Conservation (phyloP, 1,140 invertebrate genomes). For the Sminthurides bifidus region DNA sequence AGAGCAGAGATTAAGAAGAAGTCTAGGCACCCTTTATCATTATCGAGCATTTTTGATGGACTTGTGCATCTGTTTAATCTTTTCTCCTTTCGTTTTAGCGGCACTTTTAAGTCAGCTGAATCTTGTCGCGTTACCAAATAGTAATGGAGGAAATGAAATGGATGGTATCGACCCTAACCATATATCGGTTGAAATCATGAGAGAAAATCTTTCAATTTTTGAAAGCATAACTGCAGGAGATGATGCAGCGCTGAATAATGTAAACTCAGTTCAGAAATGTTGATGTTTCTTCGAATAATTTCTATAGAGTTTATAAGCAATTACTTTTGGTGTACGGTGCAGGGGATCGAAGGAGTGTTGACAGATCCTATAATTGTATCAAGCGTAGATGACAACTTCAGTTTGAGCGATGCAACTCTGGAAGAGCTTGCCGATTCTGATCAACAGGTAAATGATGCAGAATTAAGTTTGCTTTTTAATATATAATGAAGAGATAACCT, state of each 20-base stretch:
- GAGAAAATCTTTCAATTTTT: constrained; percentile 25
- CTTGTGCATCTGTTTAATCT: background rate
- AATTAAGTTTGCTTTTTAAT: constrained; percentile 6
- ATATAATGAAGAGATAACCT: background rate
- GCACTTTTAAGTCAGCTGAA: constrained; percentile 22
- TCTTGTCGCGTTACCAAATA: constrained; percentile 13
- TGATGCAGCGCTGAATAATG: constrained; percentile 18
- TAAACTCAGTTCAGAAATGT: constrained; percentile 1
- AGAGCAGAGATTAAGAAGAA: too few relatives aligned
- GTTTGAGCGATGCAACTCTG: constrained; percentile 18
- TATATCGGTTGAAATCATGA: constrained; percentile 28
- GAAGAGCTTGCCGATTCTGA: constrained; percentile 19
- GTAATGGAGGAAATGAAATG: background rate
- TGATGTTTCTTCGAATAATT: background rate
- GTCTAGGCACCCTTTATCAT: too few relatives aligned
- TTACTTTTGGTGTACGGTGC: constrained; percentile 1
- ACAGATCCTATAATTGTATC: constrained; percentile 23
- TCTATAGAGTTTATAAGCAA: background rate
- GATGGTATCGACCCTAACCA: constrained; percentile 20
- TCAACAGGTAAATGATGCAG: constrained; percentile 5
- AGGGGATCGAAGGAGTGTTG: constrained; percentile 13
- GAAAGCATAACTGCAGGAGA: constrained; percentile 25
- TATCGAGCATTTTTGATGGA: too few relatives aligned
- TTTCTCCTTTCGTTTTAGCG: constrained; percentile 14
- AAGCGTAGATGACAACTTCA: constrained; percentile 22